phyloP scores from a whole-genome alignment of 2,113 vertebrate species.

The Hemibates koningsi region DNA sequence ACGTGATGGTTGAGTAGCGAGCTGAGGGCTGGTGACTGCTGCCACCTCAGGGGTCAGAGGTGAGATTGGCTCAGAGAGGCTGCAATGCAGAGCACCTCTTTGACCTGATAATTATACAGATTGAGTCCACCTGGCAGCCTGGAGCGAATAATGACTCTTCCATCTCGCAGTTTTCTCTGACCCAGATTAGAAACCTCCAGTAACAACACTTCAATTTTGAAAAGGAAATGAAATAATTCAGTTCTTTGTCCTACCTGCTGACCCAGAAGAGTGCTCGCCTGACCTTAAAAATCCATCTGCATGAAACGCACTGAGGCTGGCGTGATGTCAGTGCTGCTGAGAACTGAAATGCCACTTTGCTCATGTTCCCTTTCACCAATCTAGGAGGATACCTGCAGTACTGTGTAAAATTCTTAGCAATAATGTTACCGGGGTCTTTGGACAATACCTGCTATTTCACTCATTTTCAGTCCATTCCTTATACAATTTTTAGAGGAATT shows the following conservation, averaged over 20 bases:
- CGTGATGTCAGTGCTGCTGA: not conserved
- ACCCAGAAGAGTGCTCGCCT: not conserved
- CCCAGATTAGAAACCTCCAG: conserved; percentile 26
- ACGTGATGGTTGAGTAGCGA: conserved; percentile 44
- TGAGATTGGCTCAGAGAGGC: conserved; percentile 43
- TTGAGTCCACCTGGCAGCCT: conserved; percentile 57
- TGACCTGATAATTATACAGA: conserved; percentile 58
- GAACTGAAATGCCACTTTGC: conserved; percentile 23
- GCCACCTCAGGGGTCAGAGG: conserved; percentile 59
- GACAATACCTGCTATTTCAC: not conserved
- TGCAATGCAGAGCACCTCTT: conserved; percentile 35
- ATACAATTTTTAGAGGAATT: not conserved
- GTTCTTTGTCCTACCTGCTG: conserved; percentile 11
- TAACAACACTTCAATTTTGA: conserved; percentile 33
- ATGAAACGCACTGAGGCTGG: not conserved
- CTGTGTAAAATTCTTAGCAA: not conserved
- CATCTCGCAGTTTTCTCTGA: not conserved
- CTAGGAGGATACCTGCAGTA: not conserved
- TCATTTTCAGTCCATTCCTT: not conserved
- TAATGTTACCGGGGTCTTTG: not conserved
- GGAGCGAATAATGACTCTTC: conserved; percentile 25
- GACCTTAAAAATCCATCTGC: conserved; percentile 22
- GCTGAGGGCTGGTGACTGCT: conserved; percentile 32
- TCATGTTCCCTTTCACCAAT: conserved; percentile 1
- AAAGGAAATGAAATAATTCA: conserved; percentile 46